phyloP scores from a whole-genome alignment of 2,888 invertebrate genomes.

The Drosophila stalkeri region DNA sequence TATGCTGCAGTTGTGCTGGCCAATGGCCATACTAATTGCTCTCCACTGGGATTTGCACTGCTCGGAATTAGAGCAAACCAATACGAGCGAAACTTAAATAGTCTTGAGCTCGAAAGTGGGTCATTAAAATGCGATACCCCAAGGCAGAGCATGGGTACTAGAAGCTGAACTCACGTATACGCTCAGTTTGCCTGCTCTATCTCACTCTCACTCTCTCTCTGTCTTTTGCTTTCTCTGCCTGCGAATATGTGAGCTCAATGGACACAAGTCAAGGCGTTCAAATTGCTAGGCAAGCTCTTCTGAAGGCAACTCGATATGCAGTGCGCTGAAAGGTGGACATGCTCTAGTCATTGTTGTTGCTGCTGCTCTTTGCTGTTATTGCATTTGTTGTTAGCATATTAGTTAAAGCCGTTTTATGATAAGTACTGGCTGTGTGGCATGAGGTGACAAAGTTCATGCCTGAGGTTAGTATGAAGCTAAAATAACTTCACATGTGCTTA shows the following conservation, averaged over 20 bases:
- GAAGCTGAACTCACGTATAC: conserved; percentile 9
- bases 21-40: conserved; percentile 65
- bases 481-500: conserved; percentile 3
- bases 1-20: conserved; percentile 16
- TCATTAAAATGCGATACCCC: conserved; percentile 82
- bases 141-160: conserved; percentile 15
- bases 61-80: conserved; percentile 81
- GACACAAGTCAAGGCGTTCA: conserved; percentile 74
- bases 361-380: conserved; percentile 28
- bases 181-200: neutral
- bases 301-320: conserved; percentile 77
- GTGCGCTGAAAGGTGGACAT: conserved; percentile 34
- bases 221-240: conserved; percentile 3
- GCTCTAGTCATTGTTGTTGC: conserved; percentile 14
- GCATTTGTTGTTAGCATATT: conserved; percentile 50
- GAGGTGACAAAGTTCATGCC: conserved; percentile 69
- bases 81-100: conserved; percentile 75
- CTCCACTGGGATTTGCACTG: conserved; percentile 67
- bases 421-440: conserved; percentile 52
- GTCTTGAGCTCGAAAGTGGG: conserved; percentile 81
- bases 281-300: conserved; percentile 65
- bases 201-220: neutral
- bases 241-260: conserved; percentile 67
- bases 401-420: conserved; percentile 69
- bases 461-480: conserved; percentile 38